Evolutionary conservation across 1,140 invertebrate genomes (phyloP).

Genomic region (Eupeodes corollae): DNA sequence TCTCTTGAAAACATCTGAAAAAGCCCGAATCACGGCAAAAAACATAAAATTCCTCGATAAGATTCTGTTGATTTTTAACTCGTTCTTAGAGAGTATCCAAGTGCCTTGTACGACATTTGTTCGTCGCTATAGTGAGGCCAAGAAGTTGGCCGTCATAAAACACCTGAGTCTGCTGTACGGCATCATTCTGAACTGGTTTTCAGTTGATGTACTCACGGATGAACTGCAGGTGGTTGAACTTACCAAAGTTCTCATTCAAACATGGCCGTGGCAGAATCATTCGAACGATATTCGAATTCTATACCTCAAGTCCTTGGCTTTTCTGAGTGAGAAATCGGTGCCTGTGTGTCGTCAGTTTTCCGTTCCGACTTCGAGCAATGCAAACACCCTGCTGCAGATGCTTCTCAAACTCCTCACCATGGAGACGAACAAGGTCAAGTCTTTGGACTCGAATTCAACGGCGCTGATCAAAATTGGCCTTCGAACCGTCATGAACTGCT

Average conservation of each 20-base stretch:
- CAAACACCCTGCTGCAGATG: conserved; percentile 23
- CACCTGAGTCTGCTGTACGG: conserved; percentile 22
- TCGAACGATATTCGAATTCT: conserved; percentile 18
- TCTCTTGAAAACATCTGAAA: conserved; percentile 14
- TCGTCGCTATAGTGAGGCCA: conserved; percentile 26
- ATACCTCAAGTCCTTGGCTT: conserved; percentile 13
- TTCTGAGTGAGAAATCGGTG: conserved; percentile 25
- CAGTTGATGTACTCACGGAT: conserved; percentile 13
- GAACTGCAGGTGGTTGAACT: conserved; percentile 5
- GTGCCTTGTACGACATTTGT: conserved; percentile 21
- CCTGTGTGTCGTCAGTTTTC: conserved; percentile 25
- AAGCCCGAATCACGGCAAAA: conserved; percentile 8
- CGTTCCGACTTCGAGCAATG: conserved; percentile 6
- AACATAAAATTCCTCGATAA: conserved; percentile 12
- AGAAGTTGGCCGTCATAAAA: conserved; percentile 15
- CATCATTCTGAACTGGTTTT: conserved; percentile 22
- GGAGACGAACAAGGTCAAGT: conserved; percentile 23
- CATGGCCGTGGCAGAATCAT: conserved; percentile 29
- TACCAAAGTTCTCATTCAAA: conserved; percentile 10
- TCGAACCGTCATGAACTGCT: conserved; percentile 25
- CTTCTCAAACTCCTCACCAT: conserved; percentile 18
- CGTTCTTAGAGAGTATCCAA: conserved; percentile 16
- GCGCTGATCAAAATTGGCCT: conserved; percentile 13
- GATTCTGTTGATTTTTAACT: conserved; percentile 11
- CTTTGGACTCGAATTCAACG: not conserved